Evolutionary conservation across 1,140 invertebrate species (phyloP), one percentile per base, ranked within the genome.

Genomic region (Pemphigus obesinymphae): DNA sequence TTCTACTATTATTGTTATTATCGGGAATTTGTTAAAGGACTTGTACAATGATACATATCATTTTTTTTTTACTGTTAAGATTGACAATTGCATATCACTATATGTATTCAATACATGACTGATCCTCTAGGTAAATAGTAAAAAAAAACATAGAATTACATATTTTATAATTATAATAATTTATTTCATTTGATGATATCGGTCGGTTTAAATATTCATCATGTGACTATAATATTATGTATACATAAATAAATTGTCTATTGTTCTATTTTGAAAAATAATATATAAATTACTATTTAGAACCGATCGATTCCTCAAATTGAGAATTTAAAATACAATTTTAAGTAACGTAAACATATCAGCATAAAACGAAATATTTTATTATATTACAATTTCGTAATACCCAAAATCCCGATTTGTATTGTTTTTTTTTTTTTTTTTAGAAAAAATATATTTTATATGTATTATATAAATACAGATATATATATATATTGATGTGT

Each of bases 31-130:
- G 53, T 80, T 61, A 61, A 40, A 43, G 37, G 37, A 80, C 31
- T 80, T 61, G 23, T 80, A 61, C 15, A 80, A 80, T 40, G 76
- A 45, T 80, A 80, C 76, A 80, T 80, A 80, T 80, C 76, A 80
- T 80, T 40, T 58, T 80, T 63, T n/a, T 58, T 37, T 80, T 40
- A 80, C 29, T 58, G 20, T 80, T 76, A 61, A 80, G 53, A 61
- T 80, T 80, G 23, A 80, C 76, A 63, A 80, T 43, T 80, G 31
- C 76, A 80, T 80, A 80, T 80, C 53, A 80, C 26, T 80, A 29
- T 80, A 63, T 58, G 53, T 58, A 80, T 80, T 55, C 4, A 80
- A 53, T 80, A 80, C 53, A 80, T 63, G 76, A 80, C 76, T 80
- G 76, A 80, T 37, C 55, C 37, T 80, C 20, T 80, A 80, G 55